Evolutionary conservation across 2,797 vertebrate species (phyloP).

Genomic region (Pseudotriccus pelzelni): DNA sequence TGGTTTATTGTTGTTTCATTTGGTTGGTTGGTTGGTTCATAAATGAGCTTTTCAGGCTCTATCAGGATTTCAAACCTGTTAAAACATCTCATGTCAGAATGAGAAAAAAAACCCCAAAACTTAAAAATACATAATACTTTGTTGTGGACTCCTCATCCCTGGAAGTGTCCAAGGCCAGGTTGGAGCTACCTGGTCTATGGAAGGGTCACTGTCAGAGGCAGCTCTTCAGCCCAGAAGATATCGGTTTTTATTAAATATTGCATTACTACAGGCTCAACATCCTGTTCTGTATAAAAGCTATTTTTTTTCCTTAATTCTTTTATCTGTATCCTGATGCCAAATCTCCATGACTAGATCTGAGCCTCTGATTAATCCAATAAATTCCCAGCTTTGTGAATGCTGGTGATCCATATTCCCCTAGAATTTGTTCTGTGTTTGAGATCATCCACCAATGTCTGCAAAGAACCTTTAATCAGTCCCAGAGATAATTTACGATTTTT

Average conservation of each 20-base stretch:
- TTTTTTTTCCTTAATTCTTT: background rate
- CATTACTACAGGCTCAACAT: background rate
- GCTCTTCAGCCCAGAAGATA: background rate
- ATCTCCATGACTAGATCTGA: background rate
- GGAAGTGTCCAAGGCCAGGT: background rate
- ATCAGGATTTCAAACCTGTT: background rate
- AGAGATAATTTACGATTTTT: background rate
- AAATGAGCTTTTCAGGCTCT: background rate
- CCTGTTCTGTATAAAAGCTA: background rate
- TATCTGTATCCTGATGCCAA: background rate
- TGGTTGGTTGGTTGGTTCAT: background rate
- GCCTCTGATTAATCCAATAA: conserved; percentile 32
- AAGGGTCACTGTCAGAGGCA: background rate
- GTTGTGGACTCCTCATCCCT: background rate
- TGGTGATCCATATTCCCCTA: background rate
- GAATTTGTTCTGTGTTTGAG: background rate
- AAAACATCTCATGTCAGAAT: background rate
- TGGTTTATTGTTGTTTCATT: background rate
- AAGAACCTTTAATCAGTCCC: background rate
- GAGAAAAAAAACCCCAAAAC: background rate
- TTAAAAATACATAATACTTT: background rate
- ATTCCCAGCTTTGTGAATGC: background rate
- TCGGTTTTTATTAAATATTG: background rate
- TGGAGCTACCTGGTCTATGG: background rate
- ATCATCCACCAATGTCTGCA: conserved; percentile 1